Evolutionary conservation across 2,888 invertebrate genomes (phyloP).

Genomic region (Meiosimyza decipiens): DNA sequence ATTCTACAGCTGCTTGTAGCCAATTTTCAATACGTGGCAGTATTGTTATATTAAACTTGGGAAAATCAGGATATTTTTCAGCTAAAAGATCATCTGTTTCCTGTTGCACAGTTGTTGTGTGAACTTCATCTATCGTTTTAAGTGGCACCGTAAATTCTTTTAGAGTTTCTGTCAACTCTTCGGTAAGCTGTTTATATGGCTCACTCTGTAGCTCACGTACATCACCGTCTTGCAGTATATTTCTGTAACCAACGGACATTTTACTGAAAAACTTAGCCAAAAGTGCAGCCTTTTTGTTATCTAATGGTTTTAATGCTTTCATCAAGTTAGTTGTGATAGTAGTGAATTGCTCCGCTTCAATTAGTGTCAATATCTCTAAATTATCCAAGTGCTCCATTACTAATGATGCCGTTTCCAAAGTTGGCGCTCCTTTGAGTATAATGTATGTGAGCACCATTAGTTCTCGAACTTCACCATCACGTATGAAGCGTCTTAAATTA

Average conservation of each 20-base stretch:
- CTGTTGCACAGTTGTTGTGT: constrained; percentile 30
- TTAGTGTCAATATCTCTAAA: constrained; percentile 39
- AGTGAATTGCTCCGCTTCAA: constrained; percentile 46
- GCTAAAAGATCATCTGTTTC: constrained; percentile 37
- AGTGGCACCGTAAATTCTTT: constrained; percentile 35
- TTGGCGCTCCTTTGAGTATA: constrained; percentile 24
- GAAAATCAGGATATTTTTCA: constrained; percentile 46
- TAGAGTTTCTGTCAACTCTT: constrained; percentile 37
- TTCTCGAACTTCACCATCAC: constrained; percentile 38
- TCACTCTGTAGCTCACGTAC: constrained; percentile 36
- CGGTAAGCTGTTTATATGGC: constrained; percentile 37
- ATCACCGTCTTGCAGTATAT: constrained; percentile 42
- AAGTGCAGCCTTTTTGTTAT: constrained; percentile 37
- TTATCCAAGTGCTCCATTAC: constrained; percentile 34
- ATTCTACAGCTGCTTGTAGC: constrained; percentile 37
- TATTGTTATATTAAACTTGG: constrained; percentile 41
- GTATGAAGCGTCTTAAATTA: constrained; percentile 37
- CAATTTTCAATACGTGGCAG: constrained; percentile 44
- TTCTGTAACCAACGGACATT: constrained; percentile 37
- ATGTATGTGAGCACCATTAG: constrained; percentile 42
- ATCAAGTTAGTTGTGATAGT: constrained; percentile 37
- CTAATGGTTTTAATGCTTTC: constrained; percentile 36
- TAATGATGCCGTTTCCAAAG: constrained; percentile 2
- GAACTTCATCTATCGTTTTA: constrained; percentile 42
- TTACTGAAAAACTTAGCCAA: constrained; percentile 42